Base-by-base conservation (phyloP, 2,797 vertebrate species). In the Phoebastria nigripes region DNA sequence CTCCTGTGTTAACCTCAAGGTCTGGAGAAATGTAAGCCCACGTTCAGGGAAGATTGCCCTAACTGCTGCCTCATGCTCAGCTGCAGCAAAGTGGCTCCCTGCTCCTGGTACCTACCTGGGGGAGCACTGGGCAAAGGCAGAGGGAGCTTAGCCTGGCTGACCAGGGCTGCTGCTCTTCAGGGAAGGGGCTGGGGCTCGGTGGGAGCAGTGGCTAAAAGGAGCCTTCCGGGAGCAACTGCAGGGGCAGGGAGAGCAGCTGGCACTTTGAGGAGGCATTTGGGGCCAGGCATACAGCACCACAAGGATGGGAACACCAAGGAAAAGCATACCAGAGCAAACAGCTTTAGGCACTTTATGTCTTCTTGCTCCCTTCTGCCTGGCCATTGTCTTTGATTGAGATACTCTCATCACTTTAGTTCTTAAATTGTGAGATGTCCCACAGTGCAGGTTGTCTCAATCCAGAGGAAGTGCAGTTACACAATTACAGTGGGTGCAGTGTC, bases 391-490 rank as follows among this genome's bases (percentile, higher is more conserved):
- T 5, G 3, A 29, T 0, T 26, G 44, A 59, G 41, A 61, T 9
- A 16, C 17, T 70, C 12, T 21, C 15, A 46, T 46, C 12, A 31
- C 33, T 94, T 89, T 4, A 61, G 21, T 18, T 82, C 37, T 51
- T 52, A 74, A 78, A 70, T 6, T 63, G 19, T 63, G 65, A 94
- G 76, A 24, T 0, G 1, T 41, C 69, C 28, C n/a, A 9, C 52
- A 54, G n/a, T 86, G 51, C 28, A 63, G 37, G 71, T 66, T 85
- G 19, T 49, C 35, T 87, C 51, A 82, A 58, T 71, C 19, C 71
- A 69, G 73, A 91, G 71, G 62, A 94, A 94, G 15, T 25, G 42
- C 70, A 72, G 39, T 66, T 87, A 63, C 21, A 54, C 49, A 82
- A 46, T 89, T 82, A 71, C 8, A 80, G n/a, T 19, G 24, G 24